Base-by-base conservation (phyloP, 2,113 vertebrate species). In the Prinia subflava region DNA sequence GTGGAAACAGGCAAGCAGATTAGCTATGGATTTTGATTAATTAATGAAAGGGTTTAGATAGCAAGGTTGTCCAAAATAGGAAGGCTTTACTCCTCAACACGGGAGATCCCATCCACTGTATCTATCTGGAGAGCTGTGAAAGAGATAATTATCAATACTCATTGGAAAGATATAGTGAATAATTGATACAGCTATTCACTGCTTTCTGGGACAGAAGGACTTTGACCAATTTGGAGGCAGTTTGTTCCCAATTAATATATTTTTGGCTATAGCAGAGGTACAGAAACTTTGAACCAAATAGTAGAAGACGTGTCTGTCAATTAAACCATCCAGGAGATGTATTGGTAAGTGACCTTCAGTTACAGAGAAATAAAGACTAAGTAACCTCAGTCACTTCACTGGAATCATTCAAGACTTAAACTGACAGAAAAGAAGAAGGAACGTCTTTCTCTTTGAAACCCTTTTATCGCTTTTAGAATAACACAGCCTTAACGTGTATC, bases 301-400 rank as follows among this genome's bases (percentile, higher is more conserved):
- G 55, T 41, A 56, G 82, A 89, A 83, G 92, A 60, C 20, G 1
- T 35, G 23, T 75, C 75, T 64, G 90, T 90, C 90, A 78, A 60
- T 92, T 77, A 94, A 94, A 81, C 79, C 75, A 8, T 46, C 42
- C 56, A 60, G 60, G 68, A 77, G 60, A 70, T 49, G 27, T 74
- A 77, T 77, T 49, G 55, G 83, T 80, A 90, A 77, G 85, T 1
- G 27, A 82, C 79, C 71, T 77, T 93, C 3, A 3, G 71, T 92
- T 88, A 91, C 50, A 80, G 75, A 73, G 59, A 49, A 49, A 56
- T 1, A 67, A 95, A 77, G 73, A 60, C 56, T 64, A 35, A 81
- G 85, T 81, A 90, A 92, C 90, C 60, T 90, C 73, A 89, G 68
- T 83, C 92, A 71, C 90, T 90, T 93, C 76, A 68, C 75, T 75